Conservation (phyloP, 2,888 invertebrate species). For the Papilio gigon region DNA sequence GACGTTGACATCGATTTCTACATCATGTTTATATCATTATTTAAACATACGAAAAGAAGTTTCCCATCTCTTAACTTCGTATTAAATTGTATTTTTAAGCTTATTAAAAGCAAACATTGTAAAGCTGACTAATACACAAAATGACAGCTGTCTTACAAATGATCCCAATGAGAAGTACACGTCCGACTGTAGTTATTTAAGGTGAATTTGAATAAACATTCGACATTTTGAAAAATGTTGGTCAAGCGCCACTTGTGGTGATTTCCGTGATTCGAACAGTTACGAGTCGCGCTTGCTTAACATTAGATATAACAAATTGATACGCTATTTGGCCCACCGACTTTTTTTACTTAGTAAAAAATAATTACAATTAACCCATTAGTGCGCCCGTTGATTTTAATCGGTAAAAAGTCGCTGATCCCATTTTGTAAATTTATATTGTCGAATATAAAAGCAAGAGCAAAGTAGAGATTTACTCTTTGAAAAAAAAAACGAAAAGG, state of each 20-base stretch:
- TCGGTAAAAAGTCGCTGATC: background rate
- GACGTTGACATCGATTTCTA: too few species aligned
- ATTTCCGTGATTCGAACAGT: constrained; percentile 49
- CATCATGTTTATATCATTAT: too few species aligned
- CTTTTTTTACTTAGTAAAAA: constrained; percentile 26
- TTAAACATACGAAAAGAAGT: background rate
- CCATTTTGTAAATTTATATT: background rate
- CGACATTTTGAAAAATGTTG: constrained; percentile 50
- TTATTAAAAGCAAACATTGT: background rate
- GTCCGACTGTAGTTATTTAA: constrained; percentile 19
- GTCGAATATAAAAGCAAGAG: background rate
- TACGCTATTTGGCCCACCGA: constrained; percentile 20
- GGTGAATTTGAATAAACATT: constrained; percentile 41
- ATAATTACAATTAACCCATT: constrained; percentile 15
- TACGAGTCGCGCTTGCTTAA: constrained; percentile 36
- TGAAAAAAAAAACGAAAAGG: too few species aligned
- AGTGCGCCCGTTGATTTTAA: background rate
- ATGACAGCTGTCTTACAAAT: background rate
- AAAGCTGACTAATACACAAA: background rate
- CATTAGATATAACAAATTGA: constrained; percentile 34
- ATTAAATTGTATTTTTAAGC: background rate
- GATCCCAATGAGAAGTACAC: constrained; percentile 11
- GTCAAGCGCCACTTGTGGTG: constrained; percentile 54
- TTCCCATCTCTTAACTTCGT: background rate
- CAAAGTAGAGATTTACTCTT: too few species aligned